A percentile compares a stretch with the other conserved stretches of the same genome.
Conservation (phyloP, 2,113 vertebrate species). For the Galemys pyrenaicus region DNA sequence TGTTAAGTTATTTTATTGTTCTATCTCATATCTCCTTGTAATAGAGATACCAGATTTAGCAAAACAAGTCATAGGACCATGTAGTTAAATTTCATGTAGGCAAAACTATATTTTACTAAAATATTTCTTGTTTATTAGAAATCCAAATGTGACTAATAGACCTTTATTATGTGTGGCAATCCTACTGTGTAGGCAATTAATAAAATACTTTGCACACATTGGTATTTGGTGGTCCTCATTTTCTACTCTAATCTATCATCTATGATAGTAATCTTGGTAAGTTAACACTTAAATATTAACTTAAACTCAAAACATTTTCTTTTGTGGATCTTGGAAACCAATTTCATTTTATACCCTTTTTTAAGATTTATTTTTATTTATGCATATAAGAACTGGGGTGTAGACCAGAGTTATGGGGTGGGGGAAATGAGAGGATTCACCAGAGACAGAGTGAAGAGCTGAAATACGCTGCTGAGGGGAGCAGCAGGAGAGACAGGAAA, state of each 20-base stretch:
- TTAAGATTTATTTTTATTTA: too few species aligned
- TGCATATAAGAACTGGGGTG: too few species aligned
- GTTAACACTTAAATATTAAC: background rate
- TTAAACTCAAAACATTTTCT: constrained; percentile 14
- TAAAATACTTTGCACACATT: background rate
- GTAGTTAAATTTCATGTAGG: background rate
- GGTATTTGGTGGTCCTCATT: background rate
- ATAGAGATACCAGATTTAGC: background rate
- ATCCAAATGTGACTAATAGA: background rate
- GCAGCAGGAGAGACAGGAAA: too few species aligned
- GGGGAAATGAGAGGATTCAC: too few species aligned
- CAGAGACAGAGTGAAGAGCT: too few species aligned
- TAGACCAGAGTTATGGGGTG: too few species aligned
- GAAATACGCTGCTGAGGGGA: too few species aligned
- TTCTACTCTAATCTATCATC: background rate
- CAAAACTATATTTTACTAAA: background rate
- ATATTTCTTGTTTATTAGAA: background rate
- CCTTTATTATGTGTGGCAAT: background rate
- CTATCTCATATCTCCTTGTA: background rate
- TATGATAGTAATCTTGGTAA: background rate
- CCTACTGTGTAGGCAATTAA: background rate
- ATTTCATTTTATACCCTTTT: background rate
- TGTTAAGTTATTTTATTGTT: background rate
- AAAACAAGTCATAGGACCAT: background rate
- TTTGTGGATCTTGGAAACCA: background rate